These are phyloP conservation scores for Panulirus ornatus DNA, from an alignment of 1,140 invertebrate species.

Conservation along the genomic window DNA sequence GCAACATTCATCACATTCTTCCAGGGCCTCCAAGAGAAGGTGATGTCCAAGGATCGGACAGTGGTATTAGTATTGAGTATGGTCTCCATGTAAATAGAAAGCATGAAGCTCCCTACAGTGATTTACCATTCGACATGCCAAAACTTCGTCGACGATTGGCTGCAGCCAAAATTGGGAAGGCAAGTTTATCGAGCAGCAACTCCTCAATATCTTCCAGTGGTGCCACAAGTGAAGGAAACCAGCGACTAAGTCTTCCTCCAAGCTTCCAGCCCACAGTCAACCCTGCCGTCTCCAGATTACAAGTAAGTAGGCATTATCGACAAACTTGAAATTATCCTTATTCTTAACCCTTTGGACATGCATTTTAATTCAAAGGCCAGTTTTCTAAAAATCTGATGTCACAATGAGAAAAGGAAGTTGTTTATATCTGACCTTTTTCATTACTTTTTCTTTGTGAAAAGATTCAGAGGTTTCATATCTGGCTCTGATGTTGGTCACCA, in stretches of 20 bases:
- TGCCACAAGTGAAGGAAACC: conserved; percentile 58
- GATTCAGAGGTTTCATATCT: no score
- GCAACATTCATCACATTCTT: conserved; percentile 82
- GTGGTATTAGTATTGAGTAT: conserved; percentile 88
- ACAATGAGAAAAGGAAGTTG: no score
- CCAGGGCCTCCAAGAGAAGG: conserved; percentile 81
- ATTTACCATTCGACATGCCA: conserved; percentile 93
- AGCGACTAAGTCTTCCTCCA: conserved; percentile 43
- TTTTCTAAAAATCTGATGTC: no score
- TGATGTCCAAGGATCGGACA: conserved; percentile 89
- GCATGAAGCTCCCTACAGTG: conserved; percentile 82
- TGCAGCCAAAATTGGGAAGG: conserved; percentile 77
- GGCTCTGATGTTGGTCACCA: no score
- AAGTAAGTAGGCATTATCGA: conserved; percentile 35
- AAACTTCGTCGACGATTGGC: conserved; percentile 86
- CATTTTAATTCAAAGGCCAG: no score
- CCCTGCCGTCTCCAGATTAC: conserved; percentile 69
- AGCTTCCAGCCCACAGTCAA: conserved; percentile 59
- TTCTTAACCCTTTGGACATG: no score
- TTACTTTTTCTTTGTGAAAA: no score
- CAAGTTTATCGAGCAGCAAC: conserved; percentile 72
- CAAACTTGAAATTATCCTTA: no score
- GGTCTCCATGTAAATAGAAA: conserved; percentile 33
- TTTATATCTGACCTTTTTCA: no score
- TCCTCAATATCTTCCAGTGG: conserved; percentile 71